A percentile compares a stretch with the other conserved stretches of the same genome.
phyloP scores from a whole-genome alignment of 2,888 invertebrate genomes.

The Cerastis leucographa region DNA sequence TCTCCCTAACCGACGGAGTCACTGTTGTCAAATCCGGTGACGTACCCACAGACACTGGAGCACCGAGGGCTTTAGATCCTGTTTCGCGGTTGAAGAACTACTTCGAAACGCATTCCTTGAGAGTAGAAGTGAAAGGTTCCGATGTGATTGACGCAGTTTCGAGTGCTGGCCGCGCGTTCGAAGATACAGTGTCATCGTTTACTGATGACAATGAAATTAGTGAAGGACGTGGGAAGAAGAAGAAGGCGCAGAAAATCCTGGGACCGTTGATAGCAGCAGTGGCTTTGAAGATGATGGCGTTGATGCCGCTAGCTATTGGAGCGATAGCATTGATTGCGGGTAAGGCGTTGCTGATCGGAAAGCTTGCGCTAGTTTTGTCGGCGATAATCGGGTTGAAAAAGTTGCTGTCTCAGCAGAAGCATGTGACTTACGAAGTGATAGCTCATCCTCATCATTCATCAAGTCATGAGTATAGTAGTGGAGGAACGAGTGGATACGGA shows the following conservation, averaged over 20 bases:
- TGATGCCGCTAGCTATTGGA: constrained; percentile 94
- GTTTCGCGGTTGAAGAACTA: constrained; percentile 94
- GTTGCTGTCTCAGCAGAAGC: constrained; percentile 94
- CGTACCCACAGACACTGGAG: constrained; percentile 93
- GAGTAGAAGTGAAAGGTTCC: constrained; percentile 95
- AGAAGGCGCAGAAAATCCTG: constrained; percentile 94
- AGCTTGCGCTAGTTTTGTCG: constrained; percentile 95
- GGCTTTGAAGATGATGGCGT: constrained; percentile 94
- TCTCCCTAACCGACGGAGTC: constrained; percentile 95
- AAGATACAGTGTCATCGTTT: constrained; percentile 93
- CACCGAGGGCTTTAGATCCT: constrained; percentile 94
- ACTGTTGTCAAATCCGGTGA: constrained; percentile 95
- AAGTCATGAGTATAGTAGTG: constrained; percentile 89
- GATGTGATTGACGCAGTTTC: constrained; percentile 95
- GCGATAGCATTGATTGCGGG: constrained; percentile 96
- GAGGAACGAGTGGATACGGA: constrained; percentile 92
- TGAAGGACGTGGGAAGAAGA: constrained; percentile 95
- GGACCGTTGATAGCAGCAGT: constrained; percentile 94
- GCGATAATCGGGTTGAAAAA: constrained; percentile 96
- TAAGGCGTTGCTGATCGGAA: constrained; percentile 95
- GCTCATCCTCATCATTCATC: constrained; percentile 95
- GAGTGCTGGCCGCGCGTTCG: constrained; percentile 95
- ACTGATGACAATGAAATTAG: constrained; percentile 90
- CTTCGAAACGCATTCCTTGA: constrained; percentile 95
- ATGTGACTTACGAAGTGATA: constrained; percentile 96